A percentile compares a stretch with the other conserved stretches of the same genome.
Evolutionary conservation across 37 sponge, comb jelly and placozoan genomes (phyloP).

Genomic region (Spongilla lacustris): DNA sequence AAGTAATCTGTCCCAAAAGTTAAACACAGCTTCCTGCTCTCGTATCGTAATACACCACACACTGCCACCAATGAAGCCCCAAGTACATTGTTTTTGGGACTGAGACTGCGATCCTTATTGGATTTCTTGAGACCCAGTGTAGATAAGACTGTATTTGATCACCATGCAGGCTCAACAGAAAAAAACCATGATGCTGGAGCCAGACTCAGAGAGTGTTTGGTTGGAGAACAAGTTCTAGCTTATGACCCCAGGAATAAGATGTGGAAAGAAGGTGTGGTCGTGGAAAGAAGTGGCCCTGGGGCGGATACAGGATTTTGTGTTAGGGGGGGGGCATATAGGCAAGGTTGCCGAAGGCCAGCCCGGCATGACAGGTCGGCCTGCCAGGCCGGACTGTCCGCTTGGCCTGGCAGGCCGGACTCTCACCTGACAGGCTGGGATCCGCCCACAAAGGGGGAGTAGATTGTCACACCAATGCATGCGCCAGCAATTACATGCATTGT

Average conservation of each 20-base stretch:
- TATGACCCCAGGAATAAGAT: background rate
- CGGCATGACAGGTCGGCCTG: no score
- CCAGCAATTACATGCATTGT: no score
- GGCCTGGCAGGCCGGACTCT: no score
- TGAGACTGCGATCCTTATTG: background rate
- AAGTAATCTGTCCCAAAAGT: background rate
- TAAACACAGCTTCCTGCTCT: slow-evolving; percentile 9
- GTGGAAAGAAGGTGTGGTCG: background rate
- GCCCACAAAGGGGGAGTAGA: no score
- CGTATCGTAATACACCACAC: slow-evolving; percentile 32
- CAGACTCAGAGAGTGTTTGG: background rate
- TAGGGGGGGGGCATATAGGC: no score
- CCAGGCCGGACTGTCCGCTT: no score
- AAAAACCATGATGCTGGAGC: slow-evolving; percentile 29
- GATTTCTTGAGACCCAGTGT: slow-evolving; percentile 1
- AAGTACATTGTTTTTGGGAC: slow-evolving; percentile 7
- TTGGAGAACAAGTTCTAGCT: slow-evolving; percentile 14
- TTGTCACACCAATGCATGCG: no score
- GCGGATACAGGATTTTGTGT: background rate
- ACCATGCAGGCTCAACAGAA: slow-evolving; percentile 33
- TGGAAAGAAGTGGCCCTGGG: background rate
- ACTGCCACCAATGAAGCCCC: slow-evolving; percentile 28
- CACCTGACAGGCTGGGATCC: no score
- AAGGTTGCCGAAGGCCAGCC: no score
- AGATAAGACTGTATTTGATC: background rate